A percentile compares a stretch with the other conserved stretches of the same genome.
phyloP scores from a whole-genome alignment of 2,113 vertebrate species.

The Pyxicephalus adspersus region DNA sequence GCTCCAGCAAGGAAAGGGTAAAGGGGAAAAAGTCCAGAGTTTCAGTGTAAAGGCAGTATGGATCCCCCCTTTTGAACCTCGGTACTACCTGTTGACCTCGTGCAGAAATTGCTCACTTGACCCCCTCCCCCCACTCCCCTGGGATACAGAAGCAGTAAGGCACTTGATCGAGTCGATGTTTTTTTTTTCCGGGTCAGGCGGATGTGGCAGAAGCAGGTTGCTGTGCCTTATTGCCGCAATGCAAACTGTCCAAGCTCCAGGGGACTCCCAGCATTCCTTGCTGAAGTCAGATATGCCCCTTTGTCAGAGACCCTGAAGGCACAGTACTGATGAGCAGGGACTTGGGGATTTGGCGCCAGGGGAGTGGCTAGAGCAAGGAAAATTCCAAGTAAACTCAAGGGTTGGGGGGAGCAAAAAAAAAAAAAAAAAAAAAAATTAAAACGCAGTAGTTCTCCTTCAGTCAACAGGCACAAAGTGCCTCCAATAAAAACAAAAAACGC shows the following conservation, averaged over 20 bases:
- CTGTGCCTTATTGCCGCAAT: constrained; percentile 43
- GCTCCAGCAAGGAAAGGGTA: constrained; percentile 17
- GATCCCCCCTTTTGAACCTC: neutral
- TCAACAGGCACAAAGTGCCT: neutral
- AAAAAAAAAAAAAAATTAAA: neutral
- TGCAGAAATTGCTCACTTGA: neutral
- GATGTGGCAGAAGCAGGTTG: constrained; percentile 24
- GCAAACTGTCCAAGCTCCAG: neutral
- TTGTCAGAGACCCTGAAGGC: constrained; percentile 36
- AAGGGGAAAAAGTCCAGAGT: neutral
- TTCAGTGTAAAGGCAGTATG: constrained; percentile 32
- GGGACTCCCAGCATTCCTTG: constrained; percentile 18
- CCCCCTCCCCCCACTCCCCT: constrained; percentile 7
- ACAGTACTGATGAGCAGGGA: constrained; percentile 3
- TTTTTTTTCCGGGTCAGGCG: constrained; percentile 34
- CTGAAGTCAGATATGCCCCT: constrained; percentile 14
- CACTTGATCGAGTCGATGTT: constrained; percentile 37
- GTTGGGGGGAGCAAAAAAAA: neutral
- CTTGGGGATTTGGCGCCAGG: neutral
- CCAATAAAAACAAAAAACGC: constrained; percentile 2
- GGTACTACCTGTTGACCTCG: constrained; percentile 16
- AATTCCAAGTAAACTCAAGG: neutral
- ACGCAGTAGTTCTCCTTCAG: constrained; percentile 47
- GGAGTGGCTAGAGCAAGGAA: neutral
- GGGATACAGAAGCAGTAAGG: constrained; percentile 44